Evolutionary conservation across 2,113 vertebrate species (phyloP).

Genomic region (Rhadina sibilatrix): DNA sequence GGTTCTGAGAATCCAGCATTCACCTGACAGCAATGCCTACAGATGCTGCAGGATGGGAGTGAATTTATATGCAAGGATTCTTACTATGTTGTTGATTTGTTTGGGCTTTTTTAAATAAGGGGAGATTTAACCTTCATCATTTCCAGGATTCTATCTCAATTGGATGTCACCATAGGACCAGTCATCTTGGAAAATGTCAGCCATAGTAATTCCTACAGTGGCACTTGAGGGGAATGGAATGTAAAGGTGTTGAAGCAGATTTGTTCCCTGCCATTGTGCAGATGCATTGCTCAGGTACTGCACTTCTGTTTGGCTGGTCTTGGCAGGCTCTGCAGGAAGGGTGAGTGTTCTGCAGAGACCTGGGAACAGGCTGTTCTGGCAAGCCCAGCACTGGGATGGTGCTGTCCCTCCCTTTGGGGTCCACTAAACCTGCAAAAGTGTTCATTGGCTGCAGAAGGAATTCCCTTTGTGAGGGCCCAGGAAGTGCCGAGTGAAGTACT

Average conservation of each 20-base stretch:
- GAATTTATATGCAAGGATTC: not conserved
- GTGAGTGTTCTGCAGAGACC: not conserved
- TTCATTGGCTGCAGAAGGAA: not conserved
- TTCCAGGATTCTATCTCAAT: not conserved
- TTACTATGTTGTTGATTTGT: not conserved
- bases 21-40: not conserved
- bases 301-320: not conserved
- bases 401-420: not conserved
- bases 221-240: not conserved
- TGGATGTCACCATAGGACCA: not conserved
- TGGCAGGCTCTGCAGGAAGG: not conserved
- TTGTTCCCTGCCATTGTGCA: accelerated
- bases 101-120: not conserved
- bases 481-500: not conserved
- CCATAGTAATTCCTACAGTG: not conserved
- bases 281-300: not conserved
- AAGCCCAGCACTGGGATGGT: not conserved
- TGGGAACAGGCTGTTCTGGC: not conserved
- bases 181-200: not conserved
- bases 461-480: not conserved
- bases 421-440: not conserved
- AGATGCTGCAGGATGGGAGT: not conserved
- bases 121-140: not conserved
- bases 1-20: not conserved
- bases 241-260: not conserved